phyloP scores from a whole-genome alignment of 2,113 vertebrate species.

The Sinocyclocheilus anshuiensis region DNA sequence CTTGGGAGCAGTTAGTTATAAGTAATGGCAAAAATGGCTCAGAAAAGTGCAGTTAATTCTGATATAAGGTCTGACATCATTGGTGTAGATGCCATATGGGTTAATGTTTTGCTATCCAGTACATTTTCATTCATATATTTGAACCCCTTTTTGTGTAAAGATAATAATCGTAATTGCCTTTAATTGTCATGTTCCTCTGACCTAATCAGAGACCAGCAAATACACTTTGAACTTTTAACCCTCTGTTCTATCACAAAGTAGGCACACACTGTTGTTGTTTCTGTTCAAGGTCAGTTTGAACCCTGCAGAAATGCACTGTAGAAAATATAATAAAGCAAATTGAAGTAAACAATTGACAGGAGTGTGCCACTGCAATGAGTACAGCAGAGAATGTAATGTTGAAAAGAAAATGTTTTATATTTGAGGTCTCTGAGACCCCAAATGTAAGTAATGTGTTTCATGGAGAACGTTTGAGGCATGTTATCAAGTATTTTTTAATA shows the following conservation, averaged over 20 bases:
- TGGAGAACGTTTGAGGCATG: neutral
- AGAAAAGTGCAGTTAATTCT: neutral
- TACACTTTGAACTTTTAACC: neutral
- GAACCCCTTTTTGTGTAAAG: neutral
- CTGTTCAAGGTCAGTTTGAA: neutral
- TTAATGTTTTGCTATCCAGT: too few relatives aligned
- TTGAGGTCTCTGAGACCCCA: neutral
- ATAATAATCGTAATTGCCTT: neutral
- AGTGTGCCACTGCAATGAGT: neutral
- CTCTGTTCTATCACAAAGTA: neutral
- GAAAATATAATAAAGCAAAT: neutral
- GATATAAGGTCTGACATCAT: neutral
- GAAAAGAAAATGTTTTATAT: conserved; percentile 1
- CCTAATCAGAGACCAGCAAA: neutral
- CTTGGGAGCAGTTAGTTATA: neutral
- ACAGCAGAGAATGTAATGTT: neutral
- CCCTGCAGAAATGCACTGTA: neutral
- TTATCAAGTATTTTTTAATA: neutral
- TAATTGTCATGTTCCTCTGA: neutral
- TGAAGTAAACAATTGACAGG: neutral
- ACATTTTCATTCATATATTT: too few relatives aligned
- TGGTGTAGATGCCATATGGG: too few relatives aligned
- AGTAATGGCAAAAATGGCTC: neutral
- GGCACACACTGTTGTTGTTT: neutral
- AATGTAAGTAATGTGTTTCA: neutral